Evolutionary conservation across 2,888 invertebrate species (phyloP).

Genomic region (Drosophila setosimentum): DNA sequence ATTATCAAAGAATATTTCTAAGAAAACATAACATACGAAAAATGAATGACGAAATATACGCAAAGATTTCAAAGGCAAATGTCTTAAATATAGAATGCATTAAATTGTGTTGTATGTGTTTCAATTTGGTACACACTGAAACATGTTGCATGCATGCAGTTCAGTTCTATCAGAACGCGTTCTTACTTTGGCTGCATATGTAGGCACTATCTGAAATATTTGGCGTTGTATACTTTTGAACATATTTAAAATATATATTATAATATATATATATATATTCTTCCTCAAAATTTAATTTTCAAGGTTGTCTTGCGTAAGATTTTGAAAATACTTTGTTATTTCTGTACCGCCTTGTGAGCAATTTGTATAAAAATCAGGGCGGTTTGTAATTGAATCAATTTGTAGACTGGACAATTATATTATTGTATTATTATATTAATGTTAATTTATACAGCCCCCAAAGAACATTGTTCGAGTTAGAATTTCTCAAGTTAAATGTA

Average conservation of each 20-base stretch:
- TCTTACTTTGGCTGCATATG: not conserved
- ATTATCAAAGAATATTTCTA: not conserved
- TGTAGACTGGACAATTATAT: slow-evolving; percentile 2
- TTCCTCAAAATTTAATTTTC: slow-evolving; percentile 51
- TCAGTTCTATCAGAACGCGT: not conserved
- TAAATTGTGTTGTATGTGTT: not conserved
- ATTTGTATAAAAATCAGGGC: slow-evolving; percentile 3
- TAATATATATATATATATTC: slow-evolving; percentile 14
- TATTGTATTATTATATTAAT: not conserved
- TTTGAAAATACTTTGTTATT: slow-evolving; percentile 36
- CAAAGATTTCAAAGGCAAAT: not conserved
- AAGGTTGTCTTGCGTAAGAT: slow-evolving; percentile 33
- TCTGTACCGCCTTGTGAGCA: slow-evolving; percentile 6
- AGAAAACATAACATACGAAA: not conserved
- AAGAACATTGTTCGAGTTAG: not conserved
- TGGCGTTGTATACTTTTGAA: slow-evolving; percentile 13
- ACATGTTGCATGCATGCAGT: not conserved
- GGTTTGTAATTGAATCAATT: not conserved
- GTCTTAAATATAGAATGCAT: not conserved
- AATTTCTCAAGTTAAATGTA: slow-evolving; percentile 2
- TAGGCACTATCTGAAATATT: slow-evolving; percentile 3
- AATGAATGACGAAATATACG: not conserved
- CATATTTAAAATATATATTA: slow-evolving; percentile 5
- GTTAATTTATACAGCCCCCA: not conserved
- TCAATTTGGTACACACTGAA: not conserved